Evolutionary conservation across 2,797 vertebrate genomes (phyloP), one percentile per base, ranked within the genome.

Genomic region (Rhinatrema bivittatum): DNA sequence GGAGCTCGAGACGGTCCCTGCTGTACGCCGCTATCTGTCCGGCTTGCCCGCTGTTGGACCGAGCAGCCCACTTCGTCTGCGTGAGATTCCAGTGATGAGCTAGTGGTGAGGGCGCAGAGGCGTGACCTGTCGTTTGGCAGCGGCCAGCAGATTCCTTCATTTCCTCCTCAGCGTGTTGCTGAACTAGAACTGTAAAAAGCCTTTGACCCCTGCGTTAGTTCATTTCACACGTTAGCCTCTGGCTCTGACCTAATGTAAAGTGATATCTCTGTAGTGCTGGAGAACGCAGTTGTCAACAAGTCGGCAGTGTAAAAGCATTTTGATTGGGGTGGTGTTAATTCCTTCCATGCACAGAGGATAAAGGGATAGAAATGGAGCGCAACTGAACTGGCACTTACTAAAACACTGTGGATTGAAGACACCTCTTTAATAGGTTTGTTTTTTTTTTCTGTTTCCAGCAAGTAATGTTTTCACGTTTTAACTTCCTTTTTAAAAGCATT

Each of bases 61-160:
- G 19, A 29, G 21, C 7, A 2, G 14, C 36, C 18, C 16, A 29
- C 10, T n/a, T 29, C 18, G 10, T 29, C 25, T 23, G 34, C 15
- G 10, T 20, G 38, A 12, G 34, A 7, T 1, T 7, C 25, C 9
- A 20, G 14, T 13, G 27, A 25, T 28, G 20, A 29, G 14, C 29
- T 13, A 12, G 12, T 5, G 25, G 13, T 41, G 28, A 47, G 33
- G n/a, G 20, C 30, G n/a, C n/a, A 10, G 21, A 32, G 35, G 16
- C 29, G 33, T 28, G 29, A 25, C 19, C 36, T 27, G 23, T 52
- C 27, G 36, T 44, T 25, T 36, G 42, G 41, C 52, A 46, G 29
- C 21, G 17, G 20, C 2, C 13, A 46, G 30, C 14, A 25, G 37
- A 37, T 32, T 42, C 29, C 45, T 48, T 42, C 37, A 29, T 27